Percentiles rank a stretch among this genome's conserved stretches.
Conservation (phyloP, 2,888 invertebrate species). For the Hemistola chrysoprasaria region DNA sequence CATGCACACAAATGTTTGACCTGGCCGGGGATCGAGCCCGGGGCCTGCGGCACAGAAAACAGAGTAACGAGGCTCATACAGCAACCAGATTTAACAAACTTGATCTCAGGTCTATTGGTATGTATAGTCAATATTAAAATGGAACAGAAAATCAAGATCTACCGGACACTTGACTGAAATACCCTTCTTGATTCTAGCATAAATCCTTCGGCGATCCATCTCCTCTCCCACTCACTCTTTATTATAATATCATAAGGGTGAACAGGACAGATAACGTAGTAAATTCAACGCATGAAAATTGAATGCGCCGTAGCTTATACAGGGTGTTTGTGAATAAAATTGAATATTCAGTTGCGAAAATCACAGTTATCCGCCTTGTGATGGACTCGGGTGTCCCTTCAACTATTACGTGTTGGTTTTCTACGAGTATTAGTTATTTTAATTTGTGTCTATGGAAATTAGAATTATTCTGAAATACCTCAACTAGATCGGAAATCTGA, state of each 20-base stretch:
- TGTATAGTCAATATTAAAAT: conserved; percentile 43
- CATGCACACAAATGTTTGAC: too few species aligned
- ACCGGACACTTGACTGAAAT: conserved; percentile 50
- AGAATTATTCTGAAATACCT: too few species aligned
- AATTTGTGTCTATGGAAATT: not conserved
- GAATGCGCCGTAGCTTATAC: conserved; percentile 54
- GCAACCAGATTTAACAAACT: too few species aligned
- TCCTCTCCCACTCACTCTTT: conserved; percentile 34
- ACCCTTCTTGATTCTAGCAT: conserved; percentile 39
- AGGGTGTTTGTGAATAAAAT: conserved; percentile 74
- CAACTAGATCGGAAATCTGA: too few species aligned
- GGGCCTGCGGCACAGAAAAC: too few species aligned
- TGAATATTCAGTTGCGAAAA: conserved; percentile 76
- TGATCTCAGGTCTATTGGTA: too few species aligned
- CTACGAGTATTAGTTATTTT: not conserved
- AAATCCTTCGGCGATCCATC: conserved; percentile 48
- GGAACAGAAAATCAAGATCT: conserved; percentile 50
- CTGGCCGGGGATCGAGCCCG: too few species aligned
- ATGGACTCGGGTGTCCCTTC: conserved; percentile 42
- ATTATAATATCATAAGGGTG: not conserved
- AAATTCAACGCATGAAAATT: conserved; percentile 54
- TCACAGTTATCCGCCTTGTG: conserved; percentile 60
- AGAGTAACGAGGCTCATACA: too few species aligned
- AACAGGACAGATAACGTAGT: conserved; percentile 28
- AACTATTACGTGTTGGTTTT: conserved; percentile 26